phyloP scores from a whole-genome alignment of 2,113 vertebrate species.

The Stictonetta naevosa region DNA sequence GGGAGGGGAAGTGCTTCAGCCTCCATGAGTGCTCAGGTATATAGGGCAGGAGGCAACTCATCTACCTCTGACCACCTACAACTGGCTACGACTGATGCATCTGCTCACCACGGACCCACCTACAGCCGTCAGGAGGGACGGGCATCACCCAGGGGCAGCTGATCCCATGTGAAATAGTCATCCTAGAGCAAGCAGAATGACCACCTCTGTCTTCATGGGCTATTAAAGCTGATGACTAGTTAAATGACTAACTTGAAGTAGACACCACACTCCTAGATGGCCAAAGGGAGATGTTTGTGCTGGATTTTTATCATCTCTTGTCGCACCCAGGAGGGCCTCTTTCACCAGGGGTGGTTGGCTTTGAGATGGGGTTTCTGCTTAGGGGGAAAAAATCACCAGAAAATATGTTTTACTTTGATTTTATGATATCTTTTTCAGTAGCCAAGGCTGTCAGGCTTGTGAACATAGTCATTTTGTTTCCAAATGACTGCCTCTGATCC shows the following conservation, averaged over 20 bases:
- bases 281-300: not conserved
- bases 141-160: not conserved
- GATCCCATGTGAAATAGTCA: not conserved
- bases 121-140: not conserved
- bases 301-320: not conserved
- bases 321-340: not conserved
- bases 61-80: not conserved
- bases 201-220: not conserved
- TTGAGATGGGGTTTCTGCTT: not conserved
- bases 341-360: not conserved
- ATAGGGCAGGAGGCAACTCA: constrained; percentile 15
- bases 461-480: accelerated
- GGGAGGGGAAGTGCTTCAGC: not conserved
- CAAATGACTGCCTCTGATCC: not conserved
- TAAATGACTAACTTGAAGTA: constrained; percentile 42
- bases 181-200: not conserved
- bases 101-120: constrained; percentile 6
- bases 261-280: constrained; percentile 1
- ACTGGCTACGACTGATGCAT: not conserved
- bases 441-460: not conserved
- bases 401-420: not conserved
- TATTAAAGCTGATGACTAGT: constrained; percentile 23
- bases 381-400: not conserved
- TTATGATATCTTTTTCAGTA: not conserved
- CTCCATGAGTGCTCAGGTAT: not conserved